phyloP scores from a whole-genome alignment of 37 sponge, comb jelly and placozoan species.

The Halisarca cf. caerulea region DNA sequence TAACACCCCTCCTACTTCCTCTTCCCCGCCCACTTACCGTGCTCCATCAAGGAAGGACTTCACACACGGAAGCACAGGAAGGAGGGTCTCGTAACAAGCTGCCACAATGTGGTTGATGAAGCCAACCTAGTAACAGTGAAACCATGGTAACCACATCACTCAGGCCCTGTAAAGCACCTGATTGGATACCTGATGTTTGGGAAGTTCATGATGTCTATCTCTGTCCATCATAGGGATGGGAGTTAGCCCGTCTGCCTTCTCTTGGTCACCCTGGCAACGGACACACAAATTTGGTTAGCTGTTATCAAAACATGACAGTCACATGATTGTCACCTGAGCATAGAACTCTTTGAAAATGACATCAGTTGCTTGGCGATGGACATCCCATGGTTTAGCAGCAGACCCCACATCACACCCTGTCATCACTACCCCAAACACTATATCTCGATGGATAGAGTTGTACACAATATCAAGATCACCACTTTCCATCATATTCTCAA shows the following conservation, averaged over 20 bases:
- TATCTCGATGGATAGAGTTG: conserved; percentile 37
- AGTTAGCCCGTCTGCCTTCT: conserved; percentile 46
- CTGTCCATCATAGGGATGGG: conserved; percentile 72
- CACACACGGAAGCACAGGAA: neutral
- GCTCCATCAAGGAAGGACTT: neutral
- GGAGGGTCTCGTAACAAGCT: neutral
- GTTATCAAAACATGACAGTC: no score
- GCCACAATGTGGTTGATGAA: conserved; percentile 22
- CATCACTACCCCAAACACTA: conserved; percentile 52
- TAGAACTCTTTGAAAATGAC: conserved; percentile 60
- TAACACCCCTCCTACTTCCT: no score
- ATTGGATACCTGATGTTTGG: conserved; percentile 32
- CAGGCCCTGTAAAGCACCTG: no score
- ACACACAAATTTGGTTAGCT: neutral
- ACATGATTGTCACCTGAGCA: conserved; percentile 44
- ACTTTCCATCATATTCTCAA: conserved; percentile 16
- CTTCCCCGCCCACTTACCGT: neutral
- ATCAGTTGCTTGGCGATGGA: conserved; percentile 31
- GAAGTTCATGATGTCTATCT: neutral
- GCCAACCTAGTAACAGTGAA: conserved; percentile 1
- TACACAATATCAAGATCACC: conserved; percentile 24
- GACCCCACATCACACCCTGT: conserved; percentile 60
- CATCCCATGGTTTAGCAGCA: conserved; percentile 63
- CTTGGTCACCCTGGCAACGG: conserved; percentile 65
- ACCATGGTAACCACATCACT: neutral